Percentiles rank a stretch among this genome's conserved stretches.
Conservation (phyloP, 2,113 vertebrate species). For the Pipra filicauda region DNA sequence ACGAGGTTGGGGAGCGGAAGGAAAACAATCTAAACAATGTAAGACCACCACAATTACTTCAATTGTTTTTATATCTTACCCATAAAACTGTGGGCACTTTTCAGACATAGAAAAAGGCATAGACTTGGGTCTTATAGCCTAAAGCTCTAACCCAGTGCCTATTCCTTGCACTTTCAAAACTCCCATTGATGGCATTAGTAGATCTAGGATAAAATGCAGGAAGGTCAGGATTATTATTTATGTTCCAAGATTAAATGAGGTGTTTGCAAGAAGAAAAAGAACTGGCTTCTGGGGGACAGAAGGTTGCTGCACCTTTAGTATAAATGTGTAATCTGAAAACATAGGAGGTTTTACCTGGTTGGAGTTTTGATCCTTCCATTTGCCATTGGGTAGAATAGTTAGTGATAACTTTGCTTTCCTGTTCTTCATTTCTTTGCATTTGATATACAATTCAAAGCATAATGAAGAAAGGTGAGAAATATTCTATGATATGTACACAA, state of each 20-base stretch:
- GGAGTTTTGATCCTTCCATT: background rate
- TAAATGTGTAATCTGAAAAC: background rate
- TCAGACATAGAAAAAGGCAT: background rate
- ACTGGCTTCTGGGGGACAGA: background rate
- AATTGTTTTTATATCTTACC: conserved; percentile 1
- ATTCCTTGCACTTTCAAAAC: background rate
- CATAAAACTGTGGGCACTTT: background rate
- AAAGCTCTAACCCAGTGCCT: background rate
- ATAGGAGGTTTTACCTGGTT: background rate
- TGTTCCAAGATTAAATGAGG: background rate
- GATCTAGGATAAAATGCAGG: background rate
- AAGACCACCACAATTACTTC: background rate
- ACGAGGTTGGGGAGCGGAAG: background rate
- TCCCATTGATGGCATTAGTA: background rate
- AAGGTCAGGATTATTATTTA: background rate
- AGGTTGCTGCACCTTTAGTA: background rate
- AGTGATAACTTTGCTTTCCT: background rate
- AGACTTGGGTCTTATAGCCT: background rate
- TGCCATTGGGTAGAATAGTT: background rate
- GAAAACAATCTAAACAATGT: background rate
- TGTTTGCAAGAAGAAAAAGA: background rate
- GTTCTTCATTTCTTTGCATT: background rate
- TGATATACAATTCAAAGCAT: background rate
- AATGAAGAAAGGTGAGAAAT: background rate
- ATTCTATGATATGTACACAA: background rate